A percentile compares a stretch with the other conserved stretches of the same genome.
These are phyloP conservation scores for Leuctra nigra DNA, from an alignment of 2,888 invertebrate species.

Conservation along the genomic window DNA sequence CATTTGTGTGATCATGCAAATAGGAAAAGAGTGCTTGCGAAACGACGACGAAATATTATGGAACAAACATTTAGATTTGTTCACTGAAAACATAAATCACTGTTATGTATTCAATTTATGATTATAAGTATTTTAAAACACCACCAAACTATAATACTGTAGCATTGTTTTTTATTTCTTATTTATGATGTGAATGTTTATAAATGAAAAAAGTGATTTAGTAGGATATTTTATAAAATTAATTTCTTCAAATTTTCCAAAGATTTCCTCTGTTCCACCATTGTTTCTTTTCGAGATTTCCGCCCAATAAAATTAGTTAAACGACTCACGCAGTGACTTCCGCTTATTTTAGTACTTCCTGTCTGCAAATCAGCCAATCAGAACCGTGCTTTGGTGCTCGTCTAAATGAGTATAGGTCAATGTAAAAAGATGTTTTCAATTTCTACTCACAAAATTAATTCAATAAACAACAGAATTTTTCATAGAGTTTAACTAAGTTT, in stretches of 20 bases:
- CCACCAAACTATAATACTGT: too few relatives aligned
- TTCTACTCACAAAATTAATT: background rate
- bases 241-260: background rate
- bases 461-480: constrained; percentile 36
- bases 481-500: constrained; percentile 46
- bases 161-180: too few relatives aligned
- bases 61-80: too few relatives aligned
- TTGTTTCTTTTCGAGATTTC: constrained; percentile 14
- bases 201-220: too few relatives aligned
- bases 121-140: too few relatives aligned
- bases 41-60: too few relatives aligned
- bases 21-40: too few relatives aligned
- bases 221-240: background rate
- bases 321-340: constrained; percentile 20
- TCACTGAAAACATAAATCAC: too few relatives aligned
- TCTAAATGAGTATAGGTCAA: constrained; percentile 15
- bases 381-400: constrained; percentile 30
- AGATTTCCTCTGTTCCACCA: background rate
- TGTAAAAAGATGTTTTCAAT: constrained; percentile 37
- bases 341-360: constrained; percentile 5
- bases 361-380: constrained; percentile 4
- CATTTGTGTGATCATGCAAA: too few relatives aligned
- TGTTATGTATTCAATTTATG: too few relatives aligned
- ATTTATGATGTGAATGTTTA: too few relatives aligned
- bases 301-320: constrained; percentile 35